phyloP scores from a whole-genome alignment of 2,797 vertebrate genomes.

The Numenius phaeopus region DNA sequence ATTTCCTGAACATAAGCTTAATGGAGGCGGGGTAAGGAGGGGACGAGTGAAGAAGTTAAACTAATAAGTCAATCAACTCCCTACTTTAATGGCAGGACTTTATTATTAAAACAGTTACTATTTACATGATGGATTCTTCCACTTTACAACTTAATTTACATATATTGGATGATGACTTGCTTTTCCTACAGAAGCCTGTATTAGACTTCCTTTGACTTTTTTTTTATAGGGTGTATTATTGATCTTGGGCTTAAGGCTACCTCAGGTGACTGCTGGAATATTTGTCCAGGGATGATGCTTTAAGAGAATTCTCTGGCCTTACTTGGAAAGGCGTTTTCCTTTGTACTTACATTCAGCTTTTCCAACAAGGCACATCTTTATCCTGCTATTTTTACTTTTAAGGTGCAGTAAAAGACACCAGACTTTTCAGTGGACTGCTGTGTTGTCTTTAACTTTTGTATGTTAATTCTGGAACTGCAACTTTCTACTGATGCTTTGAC shows the following conservation, averaged over 20 bases:
- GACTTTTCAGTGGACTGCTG: not conserved
- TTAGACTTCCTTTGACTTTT: not conserved
- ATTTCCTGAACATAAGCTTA: not conserved
- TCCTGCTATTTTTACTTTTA: slow-evolving; percentile 14
- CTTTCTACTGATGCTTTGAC: not conserved
- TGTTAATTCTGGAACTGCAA: not conserved
- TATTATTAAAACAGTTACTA: not conserved
- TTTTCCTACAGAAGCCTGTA: not conserved
- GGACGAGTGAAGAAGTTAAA: not conserved
- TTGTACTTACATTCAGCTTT: not conserved
- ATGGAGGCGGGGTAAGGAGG: not conserved
- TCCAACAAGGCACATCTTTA: not conserved
- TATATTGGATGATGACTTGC: not conserved
- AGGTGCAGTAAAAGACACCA: not conserved
- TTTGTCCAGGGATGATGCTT: not conserved
- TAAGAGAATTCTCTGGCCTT: not conserved
- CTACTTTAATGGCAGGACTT: not conserved
- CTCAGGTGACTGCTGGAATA: not conserved
- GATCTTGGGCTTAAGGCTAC: not conserved
- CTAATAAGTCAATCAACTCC: not conserved
- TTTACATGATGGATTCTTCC: not conserved
- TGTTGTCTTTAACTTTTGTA: slow-evolving; percentile 30
- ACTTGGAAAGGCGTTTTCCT: not conserved
- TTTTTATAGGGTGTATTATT: not conserved
- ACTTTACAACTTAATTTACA: not conserved